Conservation (phyloP, 2,113 vertebrate genomes). For the Morone saxatilis region DNA sequence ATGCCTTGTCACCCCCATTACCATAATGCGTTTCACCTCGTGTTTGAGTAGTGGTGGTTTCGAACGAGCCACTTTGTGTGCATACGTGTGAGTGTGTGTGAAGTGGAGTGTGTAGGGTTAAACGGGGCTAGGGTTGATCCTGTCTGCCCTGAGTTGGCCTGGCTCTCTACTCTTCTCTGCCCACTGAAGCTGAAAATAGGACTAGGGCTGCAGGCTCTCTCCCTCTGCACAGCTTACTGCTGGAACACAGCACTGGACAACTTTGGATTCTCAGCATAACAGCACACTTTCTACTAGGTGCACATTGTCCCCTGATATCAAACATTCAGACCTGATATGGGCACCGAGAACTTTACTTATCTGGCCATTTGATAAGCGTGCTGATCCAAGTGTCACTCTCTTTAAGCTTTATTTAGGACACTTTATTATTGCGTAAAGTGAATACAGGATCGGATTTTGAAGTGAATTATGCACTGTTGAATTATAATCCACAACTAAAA, state of each 20-base stretch:
- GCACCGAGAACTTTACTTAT: background rate
- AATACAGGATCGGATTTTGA: background rate
- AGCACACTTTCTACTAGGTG: conserved; percentile 29
- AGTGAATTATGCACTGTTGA: background rate
- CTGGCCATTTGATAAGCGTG: background rate
- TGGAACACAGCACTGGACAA: conserved; percentile 33
- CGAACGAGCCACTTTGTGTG: background rate
- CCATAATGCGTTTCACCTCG: background rate
- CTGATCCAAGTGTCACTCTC: background rate
- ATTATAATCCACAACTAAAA: background rate
- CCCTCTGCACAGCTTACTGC: conserved; percentile 52
- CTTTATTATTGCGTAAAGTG: too few species aligned
- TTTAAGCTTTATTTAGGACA: background rate
- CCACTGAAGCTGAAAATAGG: conserved; percentile 83
- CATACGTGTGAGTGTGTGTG: conserved; percentile 1
- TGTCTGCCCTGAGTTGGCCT: conserved; percentile 64
- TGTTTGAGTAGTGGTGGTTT: background rate
- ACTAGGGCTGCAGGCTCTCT: conserved; percentile 62
- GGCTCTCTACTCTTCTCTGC: conserved; percentile 66
- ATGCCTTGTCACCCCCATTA: background rate
- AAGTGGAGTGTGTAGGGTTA: conserved; percentile 59
- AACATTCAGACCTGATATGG: conserved; percentile 8
- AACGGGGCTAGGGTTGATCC: conserved; percentile 64
- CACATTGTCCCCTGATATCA: background rate
- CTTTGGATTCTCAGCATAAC: conserved; percentile 44